A percentile compares a stretch with the other conserved stretches of the same genome.
Evolutionary conservation across 1,140 invertebrate species (phyloP).

Genomic region (Eubasilissa regina): DNA sequence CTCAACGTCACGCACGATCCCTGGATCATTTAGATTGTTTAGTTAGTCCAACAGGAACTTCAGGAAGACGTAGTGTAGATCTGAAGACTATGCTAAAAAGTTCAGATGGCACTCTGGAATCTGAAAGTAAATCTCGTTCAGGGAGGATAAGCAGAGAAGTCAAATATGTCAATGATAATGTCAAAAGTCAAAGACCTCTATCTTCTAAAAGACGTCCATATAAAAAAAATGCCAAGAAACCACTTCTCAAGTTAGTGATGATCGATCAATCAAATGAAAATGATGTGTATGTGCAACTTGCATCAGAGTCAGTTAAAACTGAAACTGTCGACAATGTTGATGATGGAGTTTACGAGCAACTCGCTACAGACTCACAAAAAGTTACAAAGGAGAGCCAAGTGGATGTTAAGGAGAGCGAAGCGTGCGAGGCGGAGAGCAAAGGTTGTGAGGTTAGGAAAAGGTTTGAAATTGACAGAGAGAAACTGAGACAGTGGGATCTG

Average conservation of each 20-base stretch:
- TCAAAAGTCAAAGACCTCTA: constrained; percentile 64
- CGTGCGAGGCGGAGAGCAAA: constrained; percentile 51
- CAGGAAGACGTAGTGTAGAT: constrained; percentile 63
- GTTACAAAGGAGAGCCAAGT: constrained; percentile 8
- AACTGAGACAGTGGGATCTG: constrained; percentile 88
- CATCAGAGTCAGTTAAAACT: constrained; percentile 62
- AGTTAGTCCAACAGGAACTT: constrained; percentile 61
- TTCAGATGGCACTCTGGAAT: constrained; percentile 55
- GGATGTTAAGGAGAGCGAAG: neutral
- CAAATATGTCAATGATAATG: constrained; percentile 83
- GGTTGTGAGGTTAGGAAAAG: constrained; percentile 61
- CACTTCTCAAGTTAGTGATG: constrained; percentile 2
- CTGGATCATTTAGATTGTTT: constrained; percentile 83
- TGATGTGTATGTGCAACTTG: constrained; percentile 76
- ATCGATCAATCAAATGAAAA: constrained; percentile 66
- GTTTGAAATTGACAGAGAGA: constrained; percentile 86
- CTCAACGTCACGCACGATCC: constrained; percentile 84
- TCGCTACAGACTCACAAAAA: constrained; percentile 63
- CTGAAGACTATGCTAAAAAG: constrained; percentile 66
- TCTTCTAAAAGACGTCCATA: constrained; percentile 50
- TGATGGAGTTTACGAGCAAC: constrained; percentile 71
- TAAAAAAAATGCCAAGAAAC: constrained; percentile 49
- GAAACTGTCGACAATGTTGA: constrained; percentile 61
- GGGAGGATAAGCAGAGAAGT: constrained; percentile 77
- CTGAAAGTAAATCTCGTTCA: constrained; percentile 54